Percentiles rank a stretch among this genome's conserved stretches.
These are phyloP conservation scores for Carabus problematicus DNA, from an alignment of 2,888 invertebrate genomes.

Conservation along the genomic window DNA sequence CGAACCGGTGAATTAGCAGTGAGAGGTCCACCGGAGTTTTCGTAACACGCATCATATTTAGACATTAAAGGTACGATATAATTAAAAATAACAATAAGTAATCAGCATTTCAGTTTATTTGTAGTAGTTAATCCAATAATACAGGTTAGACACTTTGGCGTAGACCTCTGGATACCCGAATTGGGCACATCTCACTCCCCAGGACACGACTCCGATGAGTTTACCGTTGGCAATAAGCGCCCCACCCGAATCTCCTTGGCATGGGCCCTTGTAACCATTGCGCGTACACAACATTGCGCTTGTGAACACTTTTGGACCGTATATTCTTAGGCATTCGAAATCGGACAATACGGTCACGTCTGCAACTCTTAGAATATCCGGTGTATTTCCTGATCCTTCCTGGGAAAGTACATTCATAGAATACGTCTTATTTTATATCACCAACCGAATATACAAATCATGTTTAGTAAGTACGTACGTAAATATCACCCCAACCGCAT, in stretches of 20 bases:
- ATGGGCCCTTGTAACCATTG: constrained; percentile 7
- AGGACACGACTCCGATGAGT: constrained; percentile 29
- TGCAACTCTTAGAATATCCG: constrained; percentile 3
- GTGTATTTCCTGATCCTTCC: neutral
- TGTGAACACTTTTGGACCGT: neutral
- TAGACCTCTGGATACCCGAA: constrained; percentile 26
- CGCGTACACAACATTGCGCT: constrained; percentile 17
- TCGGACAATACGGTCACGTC: constrained; percentile 17
- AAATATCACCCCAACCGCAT: constrained; percentile 25
- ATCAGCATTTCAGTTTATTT: neutral
- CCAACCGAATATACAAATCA: too few species aligned
- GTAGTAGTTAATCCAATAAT: constrained; percentile 11
- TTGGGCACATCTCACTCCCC: constrained; percentile 22
- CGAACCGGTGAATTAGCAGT: too few species aligned
- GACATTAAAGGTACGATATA: too few species aligned
- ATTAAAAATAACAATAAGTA: too few species aligned
- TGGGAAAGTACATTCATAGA: neutral
- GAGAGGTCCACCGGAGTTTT: too few species aligned
- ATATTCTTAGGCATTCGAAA: neutral
- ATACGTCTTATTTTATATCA: too few species aligned
- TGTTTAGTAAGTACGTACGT: neutral
- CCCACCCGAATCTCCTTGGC: constrained; percentile 31
- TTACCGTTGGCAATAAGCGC: constrained; percentile 14
- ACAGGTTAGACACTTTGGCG: constrained; percentile 24
- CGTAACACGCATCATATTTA: too few species aligned